Conservation (phyloP, 30 jellyfish, hydroid and myxozoan genomes). For the Aurelia aurita complex sp. Pacific region DNA sequence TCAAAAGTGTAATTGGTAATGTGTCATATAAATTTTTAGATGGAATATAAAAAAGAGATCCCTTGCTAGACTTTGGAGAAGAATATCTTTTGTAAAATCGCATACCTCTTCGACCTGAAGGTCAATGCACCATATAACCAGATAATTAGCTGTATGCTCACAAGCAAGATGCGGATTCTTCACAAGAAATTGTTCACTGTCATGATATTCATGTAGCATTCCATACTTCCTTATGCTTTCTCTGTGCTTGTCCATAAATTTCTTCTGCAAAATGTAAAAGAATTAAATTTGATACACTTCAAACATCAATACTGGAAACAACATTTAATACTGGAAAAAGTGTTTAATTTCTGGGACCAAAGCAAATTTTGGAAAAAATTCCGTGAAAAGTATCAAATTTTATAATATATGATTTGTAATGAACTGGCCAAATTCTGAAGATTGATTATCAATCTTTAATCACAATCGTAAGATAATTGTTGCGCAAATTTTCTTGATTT, state of each 20-base stretch:
- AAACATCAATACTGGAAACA: too few relatives aligned
- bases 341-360: neutral
- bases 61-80: neutral
- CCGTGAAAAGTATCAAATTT: too few relatives aligned
- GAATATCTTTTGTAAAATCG: neutral
- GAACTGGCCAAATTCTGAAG: too few relatives aligned
- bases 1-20: too few relatives aligned
- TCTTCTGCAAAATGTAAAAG: constrained; percentile 54
- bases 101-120: constrained; percentile 98
- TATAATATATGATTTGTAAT: too few relatives aligned
- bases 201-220: constrained; percentile 95
- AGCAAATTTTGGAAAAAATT: too few relatives aligned
- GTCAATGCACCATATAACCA: constrained; percentile 98
- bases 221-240: constrained; percentile 95
- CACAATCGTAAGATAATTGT: too few relatives aligned
- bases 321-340: too few relatives aligned
- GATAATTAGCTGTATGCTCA: constrained; percentile 95
- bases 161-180: constrained; percentile 85
- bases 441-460: too few relatives aligned
- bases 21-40: too few relatives aligned
- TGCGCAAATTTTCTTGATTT: too few relatives aligned
- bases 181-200: constrained; percentile 80
- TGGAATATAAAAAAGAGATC: neutral
- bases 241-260: constrained; percentile 86
- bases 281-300: too few relatives aligned